Conservation (phyloP, 2,797 vertebrate genomes). For the Fratercula arctica region DNA sequence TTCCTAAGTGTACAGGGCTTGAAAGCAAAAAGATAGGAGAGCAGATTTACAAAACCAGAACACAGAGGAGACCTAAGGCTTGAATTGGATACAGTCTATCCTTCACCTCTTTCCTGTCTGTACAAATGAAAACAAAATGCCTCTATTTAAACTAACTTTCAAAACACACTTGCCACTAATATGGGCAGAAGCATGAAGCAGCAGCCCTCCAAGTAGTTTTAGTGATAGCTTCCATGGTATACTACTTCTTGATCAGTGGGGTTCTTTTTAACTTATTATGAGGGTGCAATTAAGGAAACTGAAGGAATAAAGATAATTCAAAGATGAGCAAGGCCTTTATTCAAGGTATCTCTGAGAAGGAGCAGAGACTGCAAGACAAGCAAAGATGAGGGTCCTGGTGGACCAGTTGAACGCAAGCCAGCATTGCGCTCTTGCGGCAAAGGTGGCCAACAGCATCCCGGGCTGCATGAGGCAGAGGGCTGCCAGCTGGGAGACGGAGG, state of each 20-base stretch:
- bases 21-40: not conserved
- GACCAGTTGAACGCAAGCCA: not conserved
- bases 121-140: not conserved
- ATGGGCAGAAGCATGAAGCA: not conserved
- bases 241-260: not conserved
- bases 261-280: not conserved
- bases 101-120: not conserved
- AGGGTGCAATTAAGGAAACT: not conserved
- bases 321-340: not conserved
- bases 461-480: not conserved
- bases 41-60: not conserved
- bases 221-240: not conserved
- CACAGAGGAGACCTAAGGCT: not conserved
- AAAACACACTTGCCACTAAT: not conserved
- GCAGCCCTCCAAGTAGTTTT: not conserved
- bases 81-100: not conserved
- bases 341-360: not conserved
- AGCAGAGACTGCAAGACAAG: not conserved
- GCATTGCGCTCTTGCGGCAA: fast-evolving
- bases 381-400: not conserved
- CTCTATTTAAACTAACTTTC: not conserved
- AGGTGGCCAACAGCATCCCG: fast-evolving
- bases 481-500: fast-evolving
- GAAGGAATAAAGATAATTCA: not conserved
- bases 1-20: not conserved